phyloP scores from a whole-genome alignment of 2,113 vertebrate genomes.

The Cyanocitta stelleri region DNA sequence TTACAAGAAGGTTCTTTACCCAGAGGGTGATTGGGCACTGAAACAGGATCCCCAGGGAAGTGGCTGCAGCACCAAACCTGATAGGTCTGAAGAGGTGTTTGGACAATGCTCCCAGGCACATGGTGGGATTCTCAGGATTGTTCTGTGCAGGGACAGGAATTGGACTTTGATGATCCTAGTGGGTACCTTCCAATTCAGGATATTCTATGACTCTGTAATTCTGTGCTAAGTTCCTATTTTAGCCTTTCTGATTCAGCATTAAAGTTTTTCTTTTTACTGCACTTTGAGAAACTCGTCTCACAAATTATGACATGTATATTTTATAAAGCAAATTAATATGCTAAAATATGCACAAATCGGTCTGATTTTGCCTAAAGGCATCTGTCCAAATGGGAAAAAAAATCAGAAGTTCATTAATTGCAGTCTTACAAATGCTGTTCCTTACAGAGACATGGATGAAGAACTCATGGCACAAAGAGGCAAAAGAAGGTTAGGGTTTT shows the following conservation, averaged over 20 bases:
- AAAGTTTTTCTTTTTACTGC: background rate
- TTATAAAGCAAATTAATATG: conserved; percentile 19
- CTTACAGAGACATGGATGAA: background rate
- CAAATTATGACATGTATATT: conserved; percentile 13
- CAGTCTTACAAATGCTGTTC: background rate
- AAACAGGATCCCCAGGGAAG: background rate
- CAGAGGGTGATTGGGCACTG: background rate
- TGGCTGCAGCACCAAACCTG: background rate
- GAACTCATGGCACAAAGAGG: background rate
- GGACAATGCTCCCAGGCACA: background rate
- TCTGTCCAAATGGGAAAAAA: background rate
- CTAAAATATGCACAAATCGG: conserved; percentile 1
- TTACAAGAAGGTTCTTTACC: background rate
- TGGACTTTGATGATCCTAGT: background rate
- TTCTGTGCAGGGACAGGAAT: background rate
- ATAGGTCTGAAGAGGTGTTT: background rate
- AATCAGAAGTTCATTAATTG: conserved; percentile 21
- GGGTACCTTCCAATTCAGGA: background rate
- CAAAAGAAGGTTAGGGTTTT: background rate
- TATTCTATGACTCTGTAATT: background rate
- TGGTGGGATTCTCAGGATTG: background rate
- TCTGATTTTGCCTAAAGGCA: conserved; percentile 22
- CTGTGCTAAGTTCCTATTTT: background rate
- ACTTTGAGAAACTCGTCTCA: background rate
- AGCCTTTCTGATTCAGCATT: background rate